Conservation (phyloP, 2,113 vertebrate genomes). For the Hippocampus zosterae region DNA sequence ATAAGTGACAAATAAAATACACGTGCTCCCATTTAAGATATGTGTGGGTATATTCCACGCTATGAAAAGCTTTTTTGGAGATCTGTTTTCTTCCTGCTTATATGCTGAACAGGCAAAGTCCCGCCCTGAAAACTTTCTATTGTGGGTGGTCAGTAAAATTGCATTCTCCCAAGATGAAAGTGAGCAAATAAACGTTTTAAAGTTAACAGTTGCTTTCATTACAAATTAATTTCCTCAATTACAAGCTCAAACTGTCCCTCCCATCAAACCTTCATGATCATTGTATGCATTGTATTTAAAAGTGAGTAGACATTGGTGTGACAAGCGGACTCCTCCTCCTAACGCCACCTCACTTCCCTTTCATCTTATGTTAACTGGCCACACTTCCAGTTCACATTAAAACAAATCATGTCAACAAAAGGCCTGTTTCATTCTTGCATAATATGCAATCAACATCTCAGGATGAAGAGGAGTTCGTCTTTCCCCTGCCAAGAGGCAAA, state of each 20-base stretch:
- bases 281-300: constrained; percentile 59
- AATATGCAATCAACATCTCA: constrained; percentile 57
- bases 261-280: constrained; percentile 14
- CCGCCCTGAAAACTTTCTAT: constrained; percentile 49
- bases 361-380: constrained; percentile 47
- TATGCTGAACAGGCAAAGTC: constrained; percentile 53
- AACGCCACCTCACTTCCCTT: constrained; percentile 12
- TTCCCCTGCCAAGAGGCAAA: background rate
- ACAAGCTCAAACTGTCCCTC: background rate
- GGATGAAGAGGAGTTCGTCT: constrained; percentile 17
- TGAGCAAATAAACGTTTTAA: background rate
- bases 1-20: background rate
- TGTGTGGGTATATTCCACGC: constrained; percentile 33
- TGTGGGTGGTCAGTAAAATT: constrained; percentile 53
- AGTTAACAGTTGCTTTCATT: background rate
- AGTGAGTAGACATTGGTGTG: constrained; percentile 33
- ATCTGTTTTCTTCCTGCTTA: constrained; percentile 49
- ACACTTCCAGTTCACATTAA: constrained; percentile 61
- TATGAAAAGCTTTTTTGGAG: constrained; percentile 52
- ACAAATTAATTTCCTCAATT: background rate
- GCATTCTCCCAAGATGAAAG: background rate
- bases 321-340: constrained; percentile 16
- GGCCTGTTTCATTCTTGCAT: constrained; percentile 52
- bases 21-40: background rate
- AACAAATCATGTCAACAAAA: constrained; percentile 59